A percentile compares a stretch with the other conserved stretches of the same genome.
These are phyloP conservation scores for Choristoneura rosaceana DNA, from an alignment of 2,888 invertebrate species.

Conservation along the genomic window DNA sequence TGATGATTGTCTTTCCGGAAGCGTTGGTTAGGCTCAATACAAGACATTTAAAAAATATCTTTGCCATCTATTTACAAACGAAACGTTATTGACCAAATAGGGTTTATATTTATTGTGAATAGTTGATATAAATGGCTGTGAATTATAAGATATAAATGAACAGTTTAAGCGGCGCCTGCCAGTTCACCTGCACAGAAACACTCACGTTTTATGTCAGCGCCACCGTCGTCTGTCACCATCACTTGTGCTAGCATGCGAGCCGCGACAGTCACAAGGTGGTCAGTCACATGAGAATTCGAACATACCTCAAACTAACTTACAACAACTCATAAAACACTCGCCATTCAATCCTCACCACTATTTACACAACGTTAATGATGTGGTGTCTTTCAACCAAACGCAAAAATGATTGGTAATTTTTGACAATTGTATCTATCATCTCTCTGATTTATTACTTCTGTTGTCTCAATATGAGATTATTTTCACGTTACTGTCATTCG, in stretches of 20 bases:
- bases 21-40: too few species aligned
- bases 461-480: slow-evolving; percentile 50
- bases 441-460: slow-evolving; percentile 56
- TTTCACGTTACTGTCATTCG: slow-evolving; percentile 50
- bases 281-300: slow-evolving; percentile 51
- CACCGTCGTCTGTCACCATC: slow-evolving; percentile 34
- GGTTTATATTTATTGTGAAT: too few species aligned
- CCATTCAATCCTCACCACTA: slow-evolving; percentile 40
- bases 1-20: too few species aligned
- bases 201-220: slow-evolving; percentile 28
- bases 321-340: neutral
- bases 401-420: slow-evolving; percentile 19
- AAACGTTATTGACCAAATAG: too few species aligned
- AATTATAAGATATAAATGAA: neutral
- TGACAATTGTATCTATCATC: slow-evolving; percentile 53
- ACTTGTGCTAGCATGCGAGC: slow-evolving; percentile 44
- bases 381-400: neutral
- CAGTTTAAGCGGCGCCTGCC: neutral
- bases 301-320: slow-evolving; percentile 45
- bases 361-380: slow-evolving; percentile 16
- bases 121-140: neutral
- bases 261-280: slow-evolving; percentile 62
- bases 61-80: too few species aligned
- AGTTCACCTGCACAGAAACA: slow-evolving; percentile 47
- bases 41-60: too few species aligned